A percentile compares a stretch with the other conserved stretches of the same genome.
These are phyloP conservation scores for Sminthurinus signatus DNA, from an alignment of 1,140 invertebrate genomes.

Conservation along the genomic window DNA sequence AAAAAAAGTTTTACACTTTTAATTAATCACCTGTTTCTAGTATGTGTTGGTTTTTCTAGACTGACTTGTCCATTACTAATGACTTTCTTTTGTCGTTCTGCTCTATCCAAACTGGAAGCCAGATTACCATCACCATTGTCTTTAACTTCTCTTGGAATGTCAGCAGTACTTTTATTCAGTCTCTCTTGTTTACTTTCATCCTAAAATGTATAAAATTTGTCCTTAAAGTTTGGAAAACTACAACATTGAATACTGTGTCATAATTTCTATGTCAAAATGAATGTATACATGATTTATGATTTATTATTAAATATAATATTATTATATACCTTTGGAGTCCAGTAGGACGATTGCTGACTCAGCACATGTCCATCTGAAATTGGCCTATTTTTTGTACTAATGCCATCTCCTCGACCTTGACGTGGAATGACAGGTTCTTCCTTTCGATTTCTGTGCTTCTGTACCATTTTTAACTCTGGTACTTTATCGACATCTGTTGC, in stretches of 20 bases:
- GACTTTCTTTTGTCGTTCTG: slow-evolving; percentile 25
- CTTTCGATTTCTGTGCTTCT: slow-evolving; percentile 18
- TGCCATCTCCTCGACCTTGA: neutral
- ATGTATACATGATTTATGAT: neutral
- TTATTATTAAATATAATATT: no score
- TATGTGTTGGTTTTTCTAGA: slow-evolving; percentile 23
- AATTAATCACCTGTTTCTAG: slow-evolving; percentile 28
- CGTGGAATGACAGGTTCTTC: neutral
- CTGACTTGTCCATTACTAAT: slow-evolving; percentile 20
- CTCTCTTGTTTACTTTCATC: slow-evolving; percentile 23
- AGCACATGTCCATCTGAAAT: slow-evolving; percentile 34
- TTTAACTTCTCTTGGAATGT: slow-evolving; percentile 33
- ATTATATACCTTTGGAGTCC: slow-evolving; percentile 19
- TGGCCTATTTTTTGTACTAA: slow-evolving; percentile 31
- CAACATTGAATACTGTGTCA: no score
- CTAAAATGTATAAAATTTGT: slow-evolving; percentile 9
- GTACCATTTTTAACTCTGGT: slow-evolving; percentile 19
- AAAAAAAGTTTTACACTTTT: no score
- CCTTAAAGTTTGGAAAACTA: no score
- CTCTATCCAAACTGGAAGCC: slow-evolving; percentile 34
- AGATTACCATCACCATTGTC: slow-evolving; percentile 15
- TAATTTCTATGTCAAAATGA: no score
- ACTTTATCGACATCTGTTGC: slow-evolving; percentile 46
- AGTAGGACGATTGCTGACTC: slow-evolving; percentile 18
- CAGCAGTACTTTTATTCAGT: slow-evolving; percentile 17